Conservation (phyloP, 2,888 invertebrate genomes). For the Sarcophaga variegata region DNA sequence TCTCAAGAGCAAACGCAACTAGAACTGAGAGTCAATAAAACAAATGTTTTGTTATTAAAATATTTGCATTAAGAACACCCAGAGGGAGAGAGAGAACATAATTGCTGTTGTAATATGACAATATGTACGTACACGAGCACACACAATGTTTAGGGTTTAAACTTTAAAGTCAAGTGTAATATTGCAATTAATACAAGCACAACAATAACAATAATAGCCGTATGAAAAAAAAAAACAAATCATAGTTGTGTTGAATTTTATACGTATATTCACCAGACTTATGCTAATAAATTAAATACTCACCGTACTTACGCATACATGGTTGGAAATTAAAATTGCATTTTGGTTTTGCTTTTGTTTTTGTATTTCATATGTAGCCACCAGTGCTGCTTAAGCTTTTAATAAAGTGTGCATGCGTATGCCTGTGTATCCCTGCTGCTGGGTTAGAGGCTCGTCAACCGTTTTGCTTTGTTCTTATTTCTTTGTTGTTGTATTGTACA, state of each 20-base stretch:
- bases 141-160: conserved; percentile 46
- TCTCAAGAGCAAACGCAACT: conserved; percentile 28
- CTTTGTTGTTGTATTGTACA: conserved; percentile 17
- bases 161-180: conserved; percentile 72
- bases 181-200: conserved; percentile 57
- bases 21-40: neutral
- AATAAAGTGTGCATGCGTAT: no score
- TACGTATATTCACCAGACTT: conserved; percentile 20
- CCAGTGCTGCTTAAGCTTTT: no score
- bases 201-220: neutral
- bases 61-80: neutral
- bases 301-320: conserved; percentile 45
- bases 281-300: neutral
- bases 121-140: neutral
- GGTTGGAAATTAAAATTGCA: no score
- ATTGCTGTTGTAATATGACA: neutral
- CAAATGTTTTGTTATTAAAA: conserved; percentile 25
- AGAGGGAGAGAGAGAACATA: neutral
- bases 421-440: no score
- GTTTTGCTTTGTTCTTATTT: conserved; percentile 53
- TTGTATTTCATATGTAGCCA: no score
- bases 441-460: conserved; percentile 56
- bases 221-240: no score
- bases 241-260: neutral
- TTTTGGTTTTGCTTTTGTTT: no score